Evolutionary conservation across 2,888 invertebrate genomes (phyloP).

Genomic region (Axea sp.): DNA sequence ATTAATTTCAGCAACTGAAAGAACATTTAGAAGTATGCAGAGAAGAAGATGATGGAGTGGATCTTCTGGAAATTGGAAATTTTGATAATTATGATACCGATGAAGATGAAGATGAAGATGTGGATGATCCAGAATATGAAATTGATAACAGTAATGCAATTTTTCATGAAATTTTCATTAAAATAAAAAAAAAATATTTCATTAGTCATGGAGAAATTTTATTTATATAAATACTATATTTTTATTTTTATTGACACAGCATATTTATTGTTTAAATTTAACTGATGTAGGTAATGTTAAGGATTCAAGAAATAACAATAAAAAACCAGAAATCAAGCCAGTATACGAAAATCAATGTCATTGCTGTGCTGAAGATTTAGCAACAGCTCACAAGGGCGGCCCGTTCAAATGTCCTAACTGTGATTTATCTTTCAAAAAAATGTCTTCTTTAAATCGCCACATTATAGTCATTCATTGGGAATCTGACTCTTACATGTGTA

Average conservation of each 20-base stretch:
- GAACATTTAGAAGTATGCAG: conserved; percentile 76
- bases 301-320: conserved; percentile 65
- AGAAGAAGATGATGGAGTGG: conserved; percentile 74
- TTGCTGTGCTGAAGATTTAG: conserved; percentile 82
- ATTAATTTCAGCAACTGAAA: conserved; percentile 72
- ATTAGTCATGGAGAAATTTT: no score
- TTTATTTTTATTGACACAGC: no score
- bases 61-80: conserved; percentile 71
- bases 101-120: conserved; percentile 65
- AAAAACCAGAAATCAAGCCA: conserved; percentile 71
- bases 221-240: no score
- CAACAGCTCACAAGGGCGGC: conserved; percentile 82
- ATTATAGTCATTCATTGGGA: conserved; percentile 85
- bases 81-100: conserved; percentile 72
- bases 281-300: conserved; percentile 32
- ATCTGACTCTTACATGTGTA: conserved; percentile 83
- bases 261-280: conserved; percentile 7
- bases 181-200: no score
- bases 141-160: conserved; percentile 54
- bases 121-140: conserved; percentile 65
- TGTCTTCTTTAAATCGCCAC: conserved; percentile 85
- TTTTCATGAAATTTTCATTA: background rate
- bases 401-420: conserved; percentile 83
- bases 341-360: conserved; percentile 79
- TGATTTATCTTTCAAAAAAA: conserved; percentile 86